Evolutionary conservation across 37 sponge, comb jelly and placozoan species (phyloP).

Genomic region (Ephydatia muelleri): DNA sequence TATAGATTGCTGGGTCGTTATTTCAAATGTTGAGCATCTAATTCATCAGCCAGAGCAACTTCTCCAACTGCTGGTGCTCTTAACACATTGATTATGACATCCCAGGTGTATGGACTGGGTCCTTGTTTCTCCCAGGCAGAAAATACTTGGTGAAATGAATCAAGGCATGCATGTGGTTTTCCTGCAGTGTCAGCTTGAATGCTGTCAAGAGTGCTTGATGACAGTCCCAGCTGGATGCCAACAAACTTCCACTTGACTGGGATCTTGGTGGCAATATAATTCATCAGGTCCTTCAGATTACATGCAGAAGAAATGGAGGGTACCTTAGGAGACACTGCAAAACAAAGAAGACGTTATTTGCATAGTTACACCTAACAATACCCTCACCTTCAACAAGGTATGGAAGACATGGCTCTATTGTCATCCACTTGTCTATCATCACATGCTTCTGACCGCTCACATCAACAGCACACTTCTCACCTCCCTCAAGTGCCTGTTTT

Average conservation of each 20-base stretch:
- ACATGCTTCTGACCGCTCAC: too few relatives aligned
- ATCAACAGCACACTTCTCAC: too few relatives aligned
- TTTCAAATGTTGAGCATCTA: neutral
- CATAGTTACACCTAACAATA: too few relatives aligned
- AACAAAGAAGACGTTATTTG: too few relatives aligned
- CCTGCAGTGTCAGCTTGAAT: neutral
- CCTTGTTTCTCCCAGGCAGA: neutral
- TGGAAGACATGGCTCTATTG: too few relatives aligned
- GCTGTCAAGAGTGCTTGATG: neutral
- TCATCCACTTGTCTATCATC: too few relatives aligned
- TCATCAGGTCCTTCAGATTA: neutral
- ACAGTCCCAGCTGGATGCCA: neutral
- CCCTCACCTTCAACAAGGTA: too few relatives aligned
- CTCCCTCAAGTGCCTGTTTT: too few relatives aligned
- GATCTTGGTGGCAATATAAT: neutral
- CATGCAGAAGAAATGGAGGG: neutral
- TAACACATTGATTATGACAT: slow-evolving; percentile 13
- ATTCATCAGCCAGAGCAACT: slow-evolving; percentile 8
- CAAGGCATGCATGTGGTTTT: neutral
- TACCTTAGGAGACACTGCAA: too few relatives aligned
- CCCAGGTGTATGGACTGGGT: slow-evolving; percentile 15
- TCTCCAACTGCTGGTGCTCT: slow-evolving; percentile 17
- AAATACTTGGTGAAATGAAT: slow-evolving; percentile 22
- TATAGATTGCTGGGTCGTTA: neutral
- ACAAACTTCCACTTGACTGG: neutral